phyloP scores from a whole-genome alignment of 2,797 vertebrate species.

The Epinephelus coioides region DNA sequence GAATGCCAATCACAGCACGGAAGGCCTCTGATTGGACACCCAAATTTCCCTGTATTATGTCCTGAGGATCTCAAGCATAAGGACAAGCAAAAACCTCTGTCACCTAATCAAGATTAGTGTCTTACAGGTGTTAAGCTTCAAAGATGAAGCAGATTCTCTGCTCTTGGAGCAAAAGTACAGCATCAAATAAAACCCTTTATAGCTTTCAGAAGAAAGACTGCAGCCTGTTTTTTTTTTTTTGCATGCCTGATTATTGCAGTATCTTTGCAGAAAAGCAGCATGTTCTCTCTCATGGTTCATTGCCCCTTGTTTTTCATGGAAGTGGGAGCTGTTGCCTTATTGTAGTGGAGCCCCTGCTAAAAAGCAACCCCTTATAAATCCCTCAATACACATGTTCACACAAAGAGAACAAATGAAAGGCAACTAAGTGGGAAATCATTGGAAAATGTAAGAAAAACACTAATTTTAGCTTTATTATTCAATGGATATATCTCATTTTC shows the following conservation, averaged over 20 bases:
- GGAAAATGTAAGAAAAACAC: neutral
- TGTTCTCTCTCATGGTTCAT: constrained; percentile 15
- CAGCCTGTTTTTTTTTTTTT: neutral
- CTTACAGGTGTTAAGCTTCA: constrained; percentile 20
- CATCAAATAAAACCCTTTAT: constrained; percentile 5
- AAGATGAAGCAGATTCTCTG: neutral
- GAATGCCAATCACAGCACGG: constrained; percentile 70
- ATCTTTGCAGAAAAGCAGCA: constrained; percentile 25
- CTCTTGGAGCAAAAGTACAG: neutral
- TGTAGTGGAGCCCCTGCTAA: constrained; percentile 17
- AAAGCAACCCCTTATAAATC: constrained; percentile 28
- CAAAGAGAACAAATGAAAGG: constrained; percentile 8
- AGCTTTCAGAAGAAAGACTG: constrained; percentile 33
- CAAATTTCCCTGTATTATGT: constrained; percentile 43
- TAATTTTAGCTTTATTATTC: neutral
- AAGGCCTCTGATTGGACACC: constrained; percentile 58
- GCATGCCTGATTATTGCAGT: neutral
- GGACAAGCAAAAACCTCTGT: constrained; percentile 37
- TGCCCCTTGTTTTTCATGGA: constrained; percentile 7
- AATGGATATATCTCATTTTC: neutral
- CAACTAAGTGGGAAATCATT: neutral
- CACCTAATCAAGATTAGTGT: constrained; percentile 24
- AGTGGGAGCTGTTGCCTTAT: constrained; percentile 4
- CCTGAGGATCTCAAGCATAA: constrained; percentile 33
- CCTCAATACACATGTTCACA: neutral